Evolutionary conservation across 1,140 invertebrate genomes (phyloP).

Genomic region (Ceratina japonica): DNA sequence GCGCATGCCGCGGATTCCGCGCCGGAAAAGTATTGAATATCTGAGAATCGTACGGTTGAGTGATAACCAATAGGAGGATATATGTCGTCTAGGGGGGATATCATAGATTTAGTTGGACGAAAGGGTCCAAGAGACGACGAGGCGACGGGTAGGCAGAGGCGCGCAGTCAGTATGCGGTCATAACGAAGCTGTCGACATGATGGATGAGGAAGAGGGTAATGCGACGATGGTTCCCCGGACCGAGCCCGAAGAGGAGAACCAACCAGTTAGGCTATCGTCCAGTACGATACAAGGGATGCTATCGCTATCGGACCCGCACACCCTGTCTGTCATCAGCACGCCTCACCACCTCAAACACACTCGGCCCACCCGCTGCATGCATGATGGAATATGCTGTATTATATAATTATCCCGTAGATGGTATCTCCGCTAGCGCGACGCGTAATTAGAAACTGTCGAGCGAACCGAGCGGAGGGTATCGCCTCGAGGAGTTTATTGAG

Average conservation of each 20-base stretch:
- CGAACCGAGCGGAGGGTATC: constrained; percentile 26
- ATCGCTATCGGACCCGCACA: constrained; percentile 74
- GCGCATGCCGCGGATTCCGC: background rate
- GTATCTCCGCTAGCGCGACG: constrained; percentile 61
- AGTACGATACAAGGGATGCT: constrained; percentile 73
- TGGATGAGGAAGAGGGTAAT: constrained; percentile 73
- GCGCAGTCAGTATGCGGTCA: constrained; percentile 71
- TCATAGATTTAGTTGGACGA: constrained; percentile 61
- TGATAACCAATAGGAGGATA: constrained; percentile 23
- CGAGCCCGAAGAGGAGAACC: constrained; percentile 65
- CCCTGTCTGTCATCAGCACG: constrained; percentile 77
- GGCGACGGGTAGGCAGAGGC: constrained; percentile 35
- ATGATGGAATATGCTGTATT: constrained; percentile 72
- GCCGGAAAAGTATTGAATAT: constrained; percentile 17
- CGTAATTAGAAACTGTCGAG: constrained; percentile 69
- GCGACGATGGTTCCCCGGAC: constrained; percentile 68
- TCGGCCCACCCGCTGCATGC: constrained; percentile 67
- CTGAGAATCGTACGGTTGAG: constrained; percentile 27
- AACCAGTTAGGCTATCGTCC: constrained; percentile 64
- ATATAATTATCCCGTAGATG: constrained; percentile 70
- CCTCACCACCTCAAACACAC: constrained; percentile 77
- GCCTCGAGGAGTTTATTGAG: constrained; percentile 42
- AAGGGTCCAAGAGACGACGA: constrained; percentile 58
- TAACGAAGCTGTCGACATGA: constrained; percentile 77
- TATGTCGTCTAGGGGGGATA: constrained; percentile 38